These are phyloP conservation scores for Mesorhabditis sp. DNA, from an alignment of 2,888 invertebrate genomes.

Conservation along the genomic window DNA sequence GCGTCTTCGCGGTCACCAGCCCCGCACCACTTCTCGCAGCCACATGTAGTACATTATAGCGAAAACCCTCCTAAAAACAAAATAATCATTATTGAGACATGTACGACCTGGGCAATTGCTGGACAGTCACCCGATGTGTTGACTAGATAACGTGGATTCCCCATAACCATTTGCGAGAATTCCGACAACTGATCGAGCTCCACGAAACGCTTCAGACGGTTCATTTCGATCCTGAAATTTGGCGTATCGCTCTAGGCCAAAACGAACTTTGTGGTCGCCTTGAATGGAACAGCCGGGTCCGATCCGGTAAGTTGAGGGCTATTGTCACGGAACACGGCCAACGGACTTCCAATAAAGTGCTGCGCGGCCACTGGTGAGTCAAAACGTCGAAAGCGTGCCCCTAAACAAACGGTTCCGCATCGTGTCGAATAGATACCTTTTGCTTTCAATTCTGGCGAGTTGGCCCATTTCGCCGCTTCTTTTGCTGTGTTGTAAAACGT, in stretches of 20 bases:
- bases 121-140: slow-evolving; percentile 36
- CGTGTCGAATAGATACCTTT: slow-evolving; percentile 13
- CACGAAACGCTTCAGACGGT: slow-evolving; percentile 27
- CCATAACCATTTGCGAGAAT: slow-evolving; percentile 20
- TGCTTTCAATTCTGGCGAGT: slow-evolving; percentile 32
- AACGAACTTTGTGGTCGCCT: slow-evolving; percentile 25
- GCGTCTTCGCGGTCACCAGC: slow-evolving; percentile 15
- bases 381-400: slow-evolving; percentile 35
- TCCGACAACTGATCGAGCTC: slow-evolving; percentile 26
- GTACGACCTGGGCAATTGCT: slow-evolving; percentile 27
- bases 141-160: slow-evolving; percentile 34
- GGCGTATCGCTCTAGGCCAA: slow-evolving; percentile 10
- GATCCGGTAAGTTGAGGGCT: not conserved
- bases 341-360: slow-evolving; percentile 20
- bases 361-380: slow-evolving; percentile 24
- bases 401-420: slow-evolving; percentile 9
- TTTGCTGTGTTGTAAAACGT: slow-evolving; percentile 21
- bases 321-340: not conserved
- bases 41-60: slow-evolving; percentile 37
- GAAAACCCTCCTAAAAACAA: slow-evolving; percentile 26
- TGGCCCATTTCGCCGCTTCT: slow-evolving; percentile 37
- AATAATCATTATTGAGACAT: not conserved
- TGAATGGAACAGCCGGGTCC: slow-evolving; percentile 3
- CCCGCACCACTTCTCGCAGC: slow-evolving; percentile 27
- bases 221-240: slow-evolving; percentile 22